Conservation (phyloP, 2,888 invertebrate genomes). For the Mesodorylaimus sp. region DNA sequence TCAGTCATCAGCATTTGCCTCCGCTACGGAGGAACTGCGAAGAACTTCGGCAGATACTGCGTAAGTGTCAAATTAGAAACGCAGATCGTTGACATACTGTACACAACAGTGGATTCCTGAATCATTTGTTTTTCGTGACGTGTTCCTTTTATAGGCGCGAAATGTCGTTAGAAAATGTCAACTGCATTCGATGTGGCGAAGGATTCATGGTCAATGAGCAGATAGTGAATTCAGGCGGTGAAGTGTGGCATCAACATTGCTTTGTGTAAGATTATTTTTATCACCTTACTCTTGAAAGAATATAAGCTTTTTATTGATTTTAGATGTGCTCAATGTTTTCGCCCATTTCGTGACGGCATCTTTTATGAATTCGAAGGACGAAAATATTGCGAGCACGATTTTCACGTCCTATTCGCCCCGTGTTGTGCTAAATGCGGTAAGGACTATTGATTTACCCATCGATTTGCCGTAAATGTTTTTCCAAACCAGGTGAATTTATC, state of each 20-base stretch:
- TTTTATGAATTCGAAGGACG: slow-evolving; percentile 97
- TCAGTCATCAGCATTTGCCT: no score
- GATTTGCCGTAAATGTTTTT: background rate
- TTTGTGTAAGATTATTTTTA: slow-evolving; percentile 58
- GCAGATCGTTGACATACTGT: no score
- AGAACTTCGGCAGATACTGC: no score
- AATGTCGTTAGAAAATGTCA: slow-evolving; percentile 45
- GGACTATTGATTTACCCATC: slow-evolving; percentile 15
- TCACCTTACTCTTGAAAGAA: no score
- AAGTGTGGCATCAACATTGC: slow-evolving; percentile 94
- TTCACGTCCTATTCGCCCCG: slow-evolving; percentile 85
- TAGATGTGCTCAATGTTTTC: slow-evolving; percentile 92
- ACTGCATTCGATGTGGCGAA: slow-evolving; percentile 82
- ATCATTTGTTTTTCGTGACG: no score
- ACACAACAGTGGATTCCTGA: no score
- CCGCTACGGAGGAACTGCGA: no score
- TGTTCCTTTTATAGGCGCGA: no score
- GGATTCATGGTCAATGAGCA: slow-evolving; percentile 91
- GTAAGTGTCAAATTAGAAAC: no score
- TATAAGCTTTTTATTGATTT: slow-evolving; percentile 21
- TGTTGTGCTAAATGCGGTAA: slow-evolving; percentile 60
- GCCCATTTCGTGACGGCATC: slow-evolving; percentile 85
- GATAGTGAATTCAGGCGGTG: slow-evolving; percentile 93
- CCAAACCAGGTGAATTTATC: slow-evolving; percentile 61
- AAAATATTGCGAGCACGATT: slow-evolving; percentile 96